Conservation (phyloP, 2,888 invertebrate species). For the Cotesia congregata region DNA sequence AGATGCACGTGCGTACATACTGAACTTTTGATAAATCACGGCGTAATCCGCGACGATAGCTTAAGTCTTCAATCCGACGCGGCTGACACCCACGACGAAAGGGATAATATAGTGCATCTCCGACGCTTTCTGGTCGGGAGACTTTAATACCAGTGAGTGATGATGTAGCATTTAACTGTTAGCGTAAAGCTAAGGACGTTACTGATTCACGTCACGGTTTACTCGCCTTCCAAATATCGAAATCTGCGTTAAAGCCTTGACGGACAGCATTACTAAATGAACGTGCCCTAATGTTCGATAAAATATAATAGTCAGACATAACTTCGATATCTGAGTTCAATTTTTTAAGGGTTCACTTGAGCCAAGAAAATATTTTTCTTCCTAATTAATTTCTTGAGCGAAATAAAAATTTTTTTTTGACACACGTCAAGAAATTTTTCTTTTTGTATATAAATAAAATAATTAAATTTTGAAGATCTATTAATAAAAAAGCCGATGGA, state of each 20-base stretch:
- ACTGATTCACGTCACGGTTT: constrained; percentile 20
- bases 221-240: constrained; percentile 48
- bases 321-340: no score
- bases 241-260: constrained; percentile 57
- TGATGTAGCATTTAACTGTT: constrained; percentile 2
- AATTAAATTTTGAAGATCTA: no score
- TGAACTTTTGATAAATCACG: not conserved
- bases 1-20: not conserved
- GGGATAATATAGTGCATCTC: not conserved
- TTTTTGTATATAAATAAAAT: no score
- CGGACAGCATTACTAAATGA: constrained; percentile 61
- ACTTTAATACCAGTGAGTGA: not conserved
- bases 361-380: constrained; percentile 50
- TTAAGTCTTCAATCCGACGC: not conserved
- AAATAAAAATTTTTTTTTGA: no score
- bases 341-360: constrained; percentile 20
- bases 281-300: constrained; percentile 41
- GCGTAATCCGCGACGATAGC: not conserved
- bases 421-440: no score
- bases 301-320: no score
- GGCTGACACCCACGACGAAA: not conserved
- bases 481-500: not conserved
- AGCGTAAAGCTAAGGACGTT: not conserved
- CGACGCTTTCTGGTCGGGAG: not conserved
- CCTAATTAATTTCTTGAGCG: no score